Percentiles rank a stretch among this genome's conserved stretches.
phyloP scores from a whole-genome alignment of 2,797 vertebrate species.

The Avahi laniger region DNA sequence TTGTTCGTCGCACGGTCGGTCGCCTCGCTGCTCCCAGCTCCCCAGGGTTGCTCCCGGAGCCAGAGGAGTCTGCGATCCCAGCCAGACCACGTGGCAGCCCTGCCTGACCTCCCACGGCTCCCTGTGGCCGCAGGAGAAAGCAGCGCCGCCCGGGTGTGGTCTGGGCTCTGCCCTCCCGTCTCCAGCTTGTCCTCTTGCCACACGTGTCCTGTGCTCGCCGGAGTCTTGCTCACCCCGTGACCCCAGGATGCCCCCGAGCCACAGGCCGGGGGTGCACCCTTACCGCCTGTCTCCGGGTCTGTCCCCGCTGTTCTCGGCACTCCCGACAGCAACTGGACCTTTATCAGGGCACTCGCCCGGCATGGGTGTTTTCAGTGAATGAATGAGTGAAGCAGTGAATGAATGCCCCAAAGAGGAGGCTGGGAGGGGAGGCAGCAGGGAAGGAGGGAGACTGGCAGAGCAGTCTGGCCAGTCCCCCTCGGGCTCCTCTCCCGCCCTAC shows the following conservation, averaged over 20 bases:
- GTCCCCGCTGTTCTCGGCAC: rapidly evolving
- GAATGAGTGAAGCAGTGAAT: background rate
- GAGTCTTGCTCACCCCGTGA: background rate
- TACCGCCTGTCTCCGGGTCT: rapidly evolving
- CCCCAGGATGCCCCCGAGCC: background rate
- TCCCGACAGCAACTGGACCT: rapidly evolving
- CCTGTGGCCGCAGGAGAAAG: background rate
- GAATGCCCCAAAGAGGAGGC: background rate
- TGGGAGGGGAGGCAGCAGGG: background rate
- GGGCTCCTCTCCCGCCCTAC: no score
- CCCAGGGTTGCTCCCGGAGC: background rate
- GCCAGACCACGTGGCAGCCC: background rate
- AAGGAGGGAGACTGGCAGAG: background rate
- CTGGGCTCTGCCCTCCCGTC: background rate
- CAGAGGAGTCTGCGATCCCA: background rate
- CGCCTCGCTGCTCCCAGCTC: background rate
- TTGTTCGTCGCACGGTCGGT: rapidly evolving
- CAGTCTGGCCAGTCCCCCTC: rapidly evolving
- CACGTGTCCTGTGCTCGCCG: rapidly evolving
- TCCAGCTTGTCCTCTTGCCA: background rate
- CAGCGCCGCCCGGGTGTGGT: rapidly evolving
- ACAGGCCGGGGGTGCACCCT: background rate
- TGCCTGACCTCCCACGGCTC: background rate
- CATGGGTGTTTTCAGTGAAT: background rate
- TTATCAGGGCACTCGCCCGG: background rate